These are phyloP conservation scores for Tympanoctomys barrerae DNA, from an alignment of 2,797 vertebrate genomes.

Conservation along the genomic window DNA sequence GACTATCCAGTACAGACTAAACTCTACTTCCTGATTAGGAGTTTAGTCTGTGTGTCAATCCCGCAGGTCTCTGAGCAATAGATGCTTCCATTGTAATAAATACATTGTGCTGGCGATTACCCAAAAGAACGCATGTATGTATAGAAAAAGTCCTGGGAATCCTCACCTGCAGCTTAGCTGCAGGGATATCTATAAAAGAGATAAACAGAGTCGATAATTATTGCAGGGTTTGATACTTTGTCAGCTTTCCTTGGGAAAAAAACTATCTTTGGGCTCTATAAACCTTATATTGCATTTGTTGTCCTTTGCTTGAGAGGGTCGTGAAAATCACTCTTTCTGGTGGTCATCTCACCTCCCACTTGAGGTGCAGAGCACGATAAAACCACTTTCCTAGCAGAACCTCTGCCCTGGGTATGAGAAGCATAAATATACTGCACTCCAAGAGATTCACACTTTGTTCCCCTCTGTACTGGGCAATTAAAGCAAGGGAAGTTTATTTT, in stretches of 20 bases:
- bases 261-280: background rate
- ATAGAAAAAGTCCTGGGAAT: background rate
- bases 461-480: background rate
- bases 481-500: background rate
- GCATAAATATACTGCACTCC: background rate
- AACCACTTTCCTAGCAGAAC: conserved; percentile 14
- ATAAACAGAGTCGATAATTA: too few relatives aligned
- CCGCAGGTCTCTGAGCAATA: accelerated
- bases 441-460: background rate
- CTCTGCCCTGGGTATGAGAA: background rate
- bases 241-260: background rate
- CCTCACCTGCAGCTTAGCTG: accelerated
- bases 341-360: background rate
- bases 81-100: background rate
- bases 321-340: background rate
- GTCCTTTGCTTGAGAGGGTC: background rate
- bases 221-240: background rate
- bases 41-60: background rate
- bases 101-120: accelerated
- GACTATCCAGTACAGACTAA: too few relatives aligned
- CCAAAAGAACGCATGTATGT: background rate
- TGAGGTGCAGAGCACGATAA: background rate
- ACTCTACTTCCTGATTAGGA: too few relatives aligned
- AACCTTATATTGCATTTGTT: background rate
- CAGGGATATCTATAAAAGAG: background rate